These are phyloP conservation scores for Probosciger aterrimus DNA, from an alignment of 2,113 vertebrate genomes.

Conservation along the genomic window DNA sequence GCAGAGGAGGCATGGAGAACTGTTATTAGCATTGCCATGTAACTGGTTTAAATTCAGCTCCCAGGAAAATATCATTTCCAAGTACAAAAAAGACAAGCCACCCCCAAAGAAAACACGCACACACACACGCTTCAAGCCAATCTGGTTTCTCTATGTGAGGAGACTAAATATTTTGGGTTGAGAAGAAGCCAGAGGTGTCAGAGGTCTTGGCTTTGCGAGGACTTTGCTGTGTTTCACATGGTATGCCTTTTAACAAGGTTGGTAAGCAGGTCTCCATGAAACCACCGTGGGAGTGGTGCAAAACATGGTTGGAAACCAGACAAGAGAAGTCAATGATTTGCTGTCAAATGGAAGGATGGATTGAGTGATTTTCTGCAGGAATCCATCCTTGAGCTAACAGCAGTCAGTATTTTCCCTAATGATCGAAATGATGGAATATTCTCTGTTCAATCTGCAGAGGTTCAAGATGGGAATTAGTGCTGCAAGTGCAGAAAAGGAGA, in stretches of 20 bases:
- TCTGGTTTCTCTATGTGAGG: background rate
- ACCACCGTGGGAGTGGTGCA: background rate
- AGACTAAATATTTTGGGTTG: background rate
- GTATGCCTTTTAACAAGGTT: background rate
- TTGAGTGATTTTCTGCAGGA: conserved; percentile 35
- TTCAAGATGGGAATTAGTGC: conserved; percentile 21
- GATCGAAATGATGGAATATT: conserved; percentile 34
- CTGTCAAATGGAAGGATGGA: conserved; percentile 37
- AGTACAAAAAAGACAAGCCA: background rate
- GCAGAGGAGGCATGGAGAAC: background rate
- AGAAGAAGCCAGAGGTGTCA: background rate
- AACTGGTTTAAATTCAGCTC: background rate
- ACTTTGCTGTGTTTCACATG: background rate
- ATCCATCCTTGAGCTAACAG: conserved; percentile 23
- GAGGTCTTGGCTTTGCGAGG: background rate
- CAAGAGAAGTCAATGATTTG: conserved; percentile 20
- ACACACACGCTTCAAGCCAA: background rate
- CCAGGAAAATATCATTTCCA: background rate
- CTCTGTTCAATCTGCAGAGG: background rate
- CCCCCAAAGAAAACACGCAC: background rate
- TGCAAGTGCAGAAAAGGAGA: background rate
- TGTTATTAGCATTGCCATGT: background rate
- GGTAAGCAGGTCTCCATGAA: background rate
- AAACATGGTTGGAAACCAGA: conserved; percentile 9
- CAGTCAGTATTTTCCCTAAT: conserved; percentile 25